Base-by-base conservation (phyloP, 2,888 invertebrate species). In the Myathropa florea region DNA sequence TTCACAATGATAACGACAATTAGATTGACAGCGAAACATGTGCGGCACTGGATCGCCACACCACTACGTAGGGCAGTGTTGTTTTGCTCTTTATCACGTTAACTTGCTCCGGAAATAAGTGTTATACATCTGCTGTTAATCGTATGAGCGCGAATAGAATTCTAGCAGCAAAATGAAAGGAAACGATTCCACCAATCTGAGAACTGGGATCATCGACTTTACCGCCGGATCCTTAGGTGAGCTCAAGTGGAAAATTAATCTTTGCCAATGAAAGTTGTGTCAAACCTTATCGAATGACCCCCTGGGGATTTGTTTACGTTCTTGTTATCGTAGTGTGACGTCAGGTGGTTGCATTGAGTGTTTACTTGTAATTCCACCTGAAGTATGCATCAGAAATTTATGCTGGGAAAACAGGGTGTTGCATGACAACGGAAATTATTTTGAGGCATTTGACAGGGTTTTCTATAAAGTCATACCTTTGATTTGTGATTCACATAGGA, bases 221-320 rank as follows among this genome's bases (percentile, higher is more conserved):
- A 93, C 95, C 21, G 96, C 96, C 86, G 97, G 97, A 88, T 97
- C 97, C 59, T 91, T 97, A 88, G 97, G 97, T 97, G 94, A 93
- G 91, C 65, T 61, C 12, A n/a, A 57, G 10, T 1, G 18, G 18
- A 18, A 46, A 7, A 18, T 7, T 18, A 46, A n/a, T 18, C 0
- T 18, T 46, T 46, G 18, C 4, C 18, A 18, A 18, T 18, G 18
- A n/a, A 7, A 24, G 10, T 12, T 57, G 10, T 57, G 23, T 2
- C 14, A 57, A 10, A 24, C 24, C n/a, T 55, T 28, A 30, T 55
- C 14, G 0, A 6, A 18, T 10, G 12, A 30, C 23, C 39, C 28
- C 36, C 18, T 7, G 28, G 39, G 65, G 39, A 46, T 67, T 68
- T 77, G 61, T 77, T 77, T 68, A 77, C 76, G 10, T 78, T 63